These are phyloP conservation scores for Mylabris phalerata DNA, from an alignment of 1,140 invertebrate genomes.

Conservation along the genomic window DNA sequence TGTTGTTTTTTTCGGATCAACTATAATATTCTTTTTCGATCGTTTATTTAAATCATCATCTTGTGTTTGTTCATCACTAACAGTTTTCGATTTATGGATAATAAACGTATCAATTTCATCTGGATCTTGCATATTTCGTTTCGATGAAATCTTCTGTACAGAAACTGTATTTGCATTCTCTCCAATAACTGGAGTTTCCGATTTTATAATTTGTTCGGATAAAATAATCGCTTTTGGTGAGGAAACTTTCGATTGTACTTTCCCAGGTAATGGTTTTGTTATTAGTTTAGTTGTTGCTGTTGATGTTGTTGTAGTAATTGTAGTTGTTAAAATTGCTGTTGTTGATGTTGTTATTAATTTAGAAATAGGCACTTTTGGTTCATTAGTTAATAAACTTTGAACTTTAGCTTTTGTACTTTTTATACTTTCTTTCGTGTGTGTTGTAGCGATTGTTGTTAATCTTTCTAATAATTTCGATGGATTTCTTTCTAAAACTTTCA, in stretches of 20 bases:
- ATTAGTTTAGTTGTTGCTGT: neutral
- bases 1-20: constrained; percentile 12
- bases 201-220: constrained; percentile 39
- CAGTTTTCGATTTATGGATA: constrained; percentile 36
- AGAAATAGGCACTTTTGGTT: neutral
- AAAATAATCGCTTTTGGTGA: constrained; percentile 36
- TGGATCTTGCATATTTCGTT: constrained; percentile 33
- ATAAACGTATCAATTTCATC: constrained; percentile 40
- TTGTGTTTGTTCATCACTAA: constrained; percentile 18
- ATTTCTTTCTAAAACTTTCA: neutral
- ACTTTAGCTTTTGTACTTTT: constrained; percentile 11
- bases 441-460: constrained; percentile 18
- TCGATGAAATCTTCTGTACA: constrained; percentile 27
- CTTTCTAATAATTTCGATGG: constrained; percentile 28
- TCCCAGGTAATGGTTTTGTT: neutral
- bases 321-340: too few relatives aligned
- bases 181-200: constrained; percentile 9
- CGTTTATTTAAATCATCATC: constrained; percentile 1
- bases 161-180: constrained; percentile 15
- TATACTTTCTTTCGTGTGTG: constrained; percentile 15
- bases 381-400: neutral
- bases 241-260: neutral
- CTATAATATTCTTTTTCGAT: neutral
- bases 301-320: too few relatives aligned
- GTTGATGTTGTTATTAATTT: too few relatives aligned